phyloP scores from a whole-genome alignment of 2,888 invertebrate genomes.

The Heliconius aoede region DNA sequence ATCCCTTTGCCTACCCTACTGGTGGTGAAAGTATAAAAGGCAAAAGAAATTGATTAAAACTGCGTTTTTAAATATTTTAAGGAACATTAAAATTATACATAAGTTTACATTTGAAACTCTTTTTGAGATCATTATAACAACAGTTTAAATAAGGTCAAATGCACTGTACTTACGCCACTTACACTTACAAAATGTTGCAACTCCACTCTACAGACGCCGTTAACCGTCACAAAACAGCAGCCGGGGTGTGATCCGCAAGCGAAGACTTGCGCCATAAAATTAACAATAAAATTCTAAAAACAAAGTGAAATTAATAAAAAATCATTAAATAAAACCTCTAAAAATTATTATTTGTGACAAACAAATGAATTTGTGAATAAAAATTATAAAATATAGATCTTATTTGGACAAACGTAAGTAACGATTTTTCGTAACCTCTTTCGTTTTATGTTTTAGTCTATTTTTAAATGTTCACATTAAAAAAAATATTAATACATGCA shows the following conservation, averaged over 20 bases:
- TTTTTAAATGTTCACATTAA: slow-evolving; percentile 53
- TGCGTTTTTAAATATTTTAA: too few relatives aligned
- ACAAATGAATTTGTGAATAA: slow-evolving; percentile 40
- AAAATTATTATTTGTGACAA: slow-evolving; percentile 13
- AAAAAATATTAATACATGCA: background rate
- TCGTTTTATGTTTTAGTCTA: slow-evolving; percentile 53
- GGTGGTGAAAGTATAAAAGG: too few relatives aligned
- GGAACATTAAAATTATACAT: too few relatives aligned
- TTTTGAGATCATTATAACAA: background rate
- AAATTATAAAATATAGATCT: slow-evolving; percentile 28
- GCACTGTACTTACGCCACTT: slow-evolving; percentile 36
- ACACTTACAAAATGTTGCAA: slow-evolving; percentile 29
- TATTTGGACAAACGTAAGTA: slow-evolving; percentile 60
- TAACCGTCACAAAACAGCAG: slow-evolving; percentile 66
- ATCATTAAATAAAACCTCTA: slow-evolving; percentile 16
- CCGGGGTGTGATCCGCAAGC: slow-evolving; percentile 76
- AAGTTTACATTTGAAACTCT: background rate
- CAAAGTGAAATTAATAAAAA: slow-evolving; percentile 52
- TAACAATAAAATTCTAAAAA: slow-evolving; percentile 69
- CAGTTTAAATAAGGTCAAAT: slow-evolving; percentile 7
- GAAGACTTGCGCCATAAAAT: slow-evolving; percentile 68
- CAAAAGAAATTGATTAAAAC: too few relatives aligned
- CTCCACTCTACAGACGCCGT: slow-evolving; percentile 58
- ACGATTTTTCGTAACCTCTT: slow-evolving; percentile 65
- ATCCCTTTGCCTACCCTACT: too few relatives aligned